Base-by-base conservation (phyloP, 2,797 vertebrate genomes). In the Anniella stebbinsi region DNA sequence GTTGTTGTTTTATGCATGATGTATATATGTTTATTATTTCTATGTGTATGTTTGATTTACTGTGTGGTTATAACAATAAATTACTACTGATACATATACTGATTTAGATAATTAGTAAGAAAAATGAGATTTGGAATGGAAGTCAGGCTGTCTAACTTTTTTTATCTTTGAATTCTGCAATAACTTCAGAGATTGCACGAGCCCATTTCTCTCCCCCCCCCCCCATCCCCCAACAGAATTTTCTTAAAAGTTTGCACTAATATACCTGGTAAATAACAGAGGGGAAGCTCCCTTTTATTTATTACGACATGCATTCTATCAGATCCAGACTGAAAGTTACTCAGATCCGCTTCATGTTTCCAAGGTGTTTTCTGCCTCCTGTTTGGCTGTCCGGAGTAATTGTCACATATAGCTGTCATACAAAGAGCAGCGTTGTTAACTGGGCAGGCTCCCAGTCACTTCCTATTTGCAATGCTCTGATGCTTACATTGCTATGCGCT, bases 381-480 rank as follows among this genome's bases (percentile, higher is more conserved):
- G 13, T 73, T 75, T 77, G 83, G 63, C 48, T 82, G 57, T 45
- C 69, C 69, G 21, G 36, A 45, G 28, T 80, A 54, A 88, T 86
- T 89, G 72, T 33, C 36, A 57, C 30, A 23, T 76, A 82, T 84
- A 88, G 60, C 84, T 75, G 11, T 87, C 84, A 54, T 57, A 38
- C 85, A 76, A 87, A 57, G n/a, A 76, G 45, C 28, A 1, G 45
- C 15, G 48, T 89, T 85, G 85, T 90, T 90, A 83, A 90, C 70
- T 69, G 70, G 84, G 70, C 45, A 77, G 60, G 41, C 54, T 73
- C 67, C 80, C 28, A 90, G 70, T 90, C 89, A 87, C 85, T 90
- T 90, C 70, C 70, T 87, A 90, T 90, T 90, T 90, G 85, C 80
- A 90, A 90, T 90, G 89, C 85, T 90, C 70, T 57, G 85, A 0